phyloP scores from a whole-genome alignment of 2,113 vertebrate genomes.

The Lepus europaeus region DNA sequence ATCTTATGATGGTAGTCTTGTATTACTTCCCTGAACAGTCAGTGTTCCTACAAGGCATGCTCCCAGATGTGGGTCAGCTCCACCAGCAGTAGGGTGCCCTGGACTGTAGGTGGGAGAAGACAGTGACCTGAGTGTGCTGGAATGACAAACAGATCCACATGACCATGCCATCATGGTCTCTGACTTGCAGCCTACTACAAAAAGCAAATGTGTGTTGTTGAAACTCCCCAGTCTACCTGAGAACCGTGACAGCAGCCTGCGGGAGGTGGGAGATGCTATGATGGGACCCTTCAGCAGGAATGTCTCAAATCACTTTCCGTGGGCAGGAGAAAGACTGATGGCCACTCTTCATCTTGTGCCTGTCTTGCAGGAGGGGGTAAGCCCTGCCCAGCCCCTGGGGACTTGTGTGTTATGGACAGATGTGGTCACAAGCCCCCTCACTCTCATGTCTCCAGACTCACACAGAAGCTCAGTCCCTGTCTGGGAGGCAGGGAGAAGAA shows the following conservation, averaged over 20 bases:
- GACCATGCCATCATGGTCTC: neutral
- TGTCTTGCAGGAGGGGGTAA: neutral
- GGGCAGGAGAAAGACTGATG: neutral
- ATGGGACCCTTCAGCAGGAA: neutral
- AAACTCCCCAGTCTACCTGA: too few species aligned
- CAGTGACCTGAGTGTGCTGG: neutral
- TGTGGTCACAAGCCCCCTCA: too few species aligned
- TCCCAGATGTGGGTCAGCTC: neutral
- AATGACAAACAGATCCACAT: neutral
- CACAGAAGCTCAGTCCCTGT: neutral
- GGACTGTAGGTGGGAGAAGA: neutral
- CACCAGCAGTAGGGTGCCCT: neutral
- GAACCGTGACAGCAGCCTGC: neutral
- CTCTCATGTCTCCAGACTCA: neutral
- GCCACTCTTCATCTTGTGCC: neutral
- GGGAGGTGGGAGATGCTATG: too few species aligned
- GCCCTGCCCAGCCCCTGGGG: too few species aligned
- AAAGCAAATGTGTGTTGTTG: too few species aligned
- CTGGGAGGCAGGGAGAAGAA: neutral
- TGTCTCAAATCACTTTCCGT: neutral
- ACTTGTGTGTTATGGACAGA: neutral
- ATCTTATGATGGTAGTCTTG: neutral
- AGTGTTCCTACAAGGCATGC: neutral
- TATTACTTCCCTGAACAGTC: neutral
- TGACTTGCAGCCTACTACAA: neutral